A percentile compares a stretch with the other conserved stretches of the same genome.
phyloP scores from a whole-genome alignment of 2,113 vertebrate genomes.

The Otus sunia region DNA sequence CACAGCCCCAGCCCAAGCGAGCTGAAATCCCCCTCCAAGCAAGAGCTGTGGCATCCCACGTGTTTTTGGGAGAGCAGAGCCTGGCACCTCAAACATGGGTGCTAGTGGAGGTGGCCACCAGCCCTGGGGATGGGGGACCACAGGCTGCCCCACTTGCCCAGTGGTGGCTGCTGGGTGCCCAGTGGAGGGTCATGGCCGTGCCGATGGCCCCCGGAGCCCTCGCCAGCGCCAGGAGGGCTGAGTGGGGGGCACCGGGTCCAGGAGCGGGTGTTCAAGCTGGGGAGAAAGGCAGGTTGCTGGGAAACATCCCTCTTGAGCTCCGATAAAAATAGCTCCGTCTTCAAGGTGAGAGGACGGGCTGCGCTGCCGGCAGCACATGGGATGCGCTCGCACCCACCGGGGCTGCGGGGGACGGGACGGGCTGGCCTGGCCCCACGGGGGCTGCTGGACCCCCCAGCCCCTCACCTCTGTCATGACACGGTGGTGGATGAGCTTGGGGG shows the following conservation, averaged over 20 bases:
- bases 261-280: background rate
- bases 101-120: background rate
- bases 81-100: background rate
- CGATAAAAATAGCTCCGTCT: constrained; percentile 59
- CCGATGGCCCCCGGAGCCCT: background rate
- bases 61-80: background rate
- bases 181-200: accelerated
- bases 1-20: background rate
- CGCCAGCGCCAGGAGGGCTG: background rate
- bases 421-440: accelerated
- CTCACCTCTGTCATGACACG: accelerated
- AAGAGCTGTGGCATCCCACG: background rate
- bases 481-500: accelerated
- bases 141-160: background rate
- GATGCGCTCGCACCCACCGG: background rate
- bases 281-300: constrained; percentile 59
- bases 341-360: constrained; percentile 26
- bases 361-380: background rate
- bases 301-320: constrained; percentile 65
- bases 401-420: accelerated
- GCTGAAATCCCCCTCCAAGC: background rate
- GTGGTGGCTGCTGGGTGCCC: background rate
- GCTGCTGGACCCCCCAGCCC: accelerated
- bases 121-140: background rate
- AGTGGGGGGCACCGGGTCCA: background rate